Base-by-base conservation (phyloP, 2,797 vertebrate species). In the Sternotherus odoratus region DNA sequence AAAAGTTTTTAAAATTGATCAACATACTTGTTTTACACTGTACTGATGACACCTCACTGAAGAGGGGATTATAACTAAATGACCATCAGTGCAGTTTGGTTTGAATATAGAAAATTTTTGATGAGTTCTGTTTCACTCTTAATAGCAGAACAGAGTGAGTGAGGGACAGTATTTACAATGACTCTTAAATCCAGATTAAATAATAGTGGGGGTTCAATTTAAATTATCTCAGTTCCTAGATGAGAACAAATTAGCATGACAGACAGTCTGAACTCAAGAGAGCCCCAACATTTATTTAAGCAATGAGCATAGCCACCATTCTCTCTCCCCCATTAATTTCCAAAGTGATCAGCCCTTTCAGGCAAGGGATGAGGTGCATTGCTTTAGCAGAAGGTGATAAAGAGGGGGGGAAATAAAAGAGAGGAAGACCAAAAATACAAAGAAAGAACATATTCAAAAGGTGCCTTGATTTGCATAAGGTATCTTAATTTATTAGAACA, bases 241-340 rank as follows among this genome's bases (percentile, higher is more conserved):
- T 1, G 96, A 98, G 95, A 96, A 97, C 95, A 95, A 94, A 96
- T 96, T 90, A 97, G 97, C 97, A 91, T 85, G 97, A 98, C 97
- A 97, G 97, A 98, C 97, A 97, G 95, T 97, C 66, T 91, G 96
- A 97, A 98, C 95, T 83, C 77, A 97, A 94, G 96, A 96, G 89
- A 97, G 97, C 96, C 95, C 94, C 93, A 81, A 98, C 97, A 97
- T 95, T 97, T 89, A 97, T 84, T 96, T 91, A 98, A 98, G 97
- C 97, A 91, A 98, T 98, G 97, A 97, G 97, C 96, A 95, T 95
- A 97, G 95, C 95, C 94, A 97, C 94, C 95, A 92, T 84, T 96
- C 93, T 82, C 95, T 96, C 92, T 93, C 82, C 96, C 93, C 72
- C 43, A 77, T 24, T 36, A 81, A 80, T n/a, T 89, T 91, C 94